Evolutionary conservation across 2,113 vertebrate genomes (phyloP).

Genomic region (Rana temporaria): DNA sequence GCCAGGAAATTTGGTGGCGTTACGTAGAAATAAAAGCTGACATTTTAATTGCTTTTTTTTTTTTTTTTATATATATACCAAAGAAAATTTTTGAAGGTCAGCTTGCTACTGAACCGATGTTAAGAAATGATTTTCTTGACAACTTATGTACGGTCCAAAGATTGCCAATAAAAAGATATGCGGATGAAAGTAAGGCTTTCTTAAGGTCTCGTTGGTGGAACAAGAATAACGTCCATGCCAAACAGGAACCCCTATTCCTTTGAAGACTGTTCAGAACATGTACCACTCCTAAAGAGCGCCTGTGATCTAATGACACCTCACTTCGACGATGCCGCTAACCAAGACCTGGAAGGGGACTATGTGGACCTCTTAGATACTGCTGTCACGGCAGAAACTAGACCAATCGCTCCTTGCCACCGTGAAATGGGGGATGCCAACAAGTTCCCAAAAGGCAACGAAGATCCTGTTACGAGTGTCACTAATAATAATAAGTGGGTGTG

Average conservation of each 20-base stretch:
- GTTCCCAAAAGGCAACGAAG: constrained; percentile 5
- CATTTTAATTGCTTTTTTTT: background rate
- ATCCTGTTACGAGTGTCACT: background rate
- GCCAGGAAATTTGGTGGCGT: background rate
- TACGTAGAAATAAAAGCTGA: background rate
- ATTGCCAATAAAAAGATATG: background rate
- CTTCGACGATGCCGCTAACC: constrained; percentile 69
- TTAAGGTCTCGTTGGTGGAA: background rate
- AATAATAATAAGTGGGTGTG: constrained; percentile 56
- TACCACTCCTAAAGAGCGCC: constrained; percentile 50
- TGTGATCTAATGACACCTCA: constrained; percentile 70
- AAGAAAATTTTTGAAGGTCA: background rate
- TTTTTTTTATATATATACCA: background rate
- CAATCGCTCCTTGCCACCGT: constrained; percentile 14
- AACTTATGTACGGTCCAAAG: no score
- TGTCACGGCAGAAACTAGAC: constrained; percentile 50
- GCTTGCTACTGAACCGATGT: no score
- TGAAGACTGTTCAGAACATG: constrained; percentile 49
- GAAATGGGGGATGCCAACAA: constrained; percentile 47
- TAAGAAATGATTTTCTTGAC: no score
- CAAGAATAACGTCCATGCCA: constrained; percentile 63
- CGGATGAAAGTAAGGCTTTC: background rate
- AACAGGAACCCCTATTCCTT: constrained; percentile 60
- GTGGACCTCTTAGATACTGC: constrained; percentile 83
- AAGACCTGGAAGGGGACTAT: constrained; percentile 82